A percentile compares a stretch with the other conserved stretches of the same genome.
phyloP scores from a whole-genome alignment of 2,797 vertebrate genomes.

The Leucoraja ocellata region DNA sequence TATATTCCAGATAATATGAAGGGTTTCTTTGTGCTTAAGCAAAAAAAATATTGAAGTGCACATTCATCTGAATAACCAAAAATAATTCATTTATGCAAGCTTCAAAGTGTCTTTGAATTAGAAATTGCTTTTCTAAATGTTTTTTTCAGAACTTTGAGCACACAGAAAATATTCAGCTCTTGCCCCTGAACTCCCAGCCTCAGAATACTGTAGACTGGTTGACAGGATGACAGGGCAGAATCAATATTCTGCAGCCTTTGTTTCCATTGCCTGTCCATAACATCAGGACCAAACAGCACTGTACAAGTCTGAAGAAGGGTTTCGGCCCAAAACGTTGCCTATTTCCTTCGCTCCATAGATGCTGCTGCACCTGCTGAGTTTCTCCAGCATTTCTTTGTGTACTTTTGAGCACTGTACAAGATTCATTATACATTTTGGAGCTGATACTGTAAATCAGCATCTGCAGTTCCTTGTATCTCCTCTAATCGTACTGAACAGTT shows the following conservation, averaged over 20 bases:
- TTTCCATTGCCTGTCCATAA: neutral
- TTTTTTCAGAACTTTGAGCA: neutral
- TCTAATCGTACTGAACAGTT: too few relatives aligned
- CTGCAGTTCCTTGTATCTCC: too few relatives aligned
- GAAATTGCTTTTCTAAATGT: too few relatives aligned
- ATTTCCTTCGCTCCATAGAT: too few relatives aligned
- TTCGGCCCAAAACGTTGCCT: too few relatives aligned
- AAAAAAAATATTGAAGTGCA: neutral
- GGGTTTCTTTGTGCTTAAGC: neutral
- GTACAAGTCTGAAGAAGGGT: too few relatives aligned
- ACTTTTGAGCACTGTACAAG: neutral
- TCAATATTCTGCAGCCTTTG: neutral
- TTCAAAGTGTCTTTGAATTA: neutral
- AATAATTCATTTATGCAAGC: too few relatives aligned
- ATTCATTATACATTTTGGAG: neutral
- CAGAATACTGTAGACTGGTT: neutral
- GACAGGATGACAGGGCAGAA: neutral
- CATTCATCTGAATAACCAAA: neutral
- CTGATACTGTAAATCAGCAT: neutral
- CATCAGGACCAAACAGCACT: neutral
- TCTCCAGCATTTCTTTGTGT: too few relatives aligned
- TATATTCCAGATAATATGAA: neutral
- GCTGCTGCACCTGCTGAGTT: too few relatives aligned
- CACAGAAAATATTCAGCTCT: neutral
- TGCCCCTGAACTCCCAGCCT: neutral